A percentile compares a stretch with the other conserved stretches of the same genome.
Conservation (phyloP, 2,888 invertebrate genomes). For the Chloroclystis v-ata region DNA sequence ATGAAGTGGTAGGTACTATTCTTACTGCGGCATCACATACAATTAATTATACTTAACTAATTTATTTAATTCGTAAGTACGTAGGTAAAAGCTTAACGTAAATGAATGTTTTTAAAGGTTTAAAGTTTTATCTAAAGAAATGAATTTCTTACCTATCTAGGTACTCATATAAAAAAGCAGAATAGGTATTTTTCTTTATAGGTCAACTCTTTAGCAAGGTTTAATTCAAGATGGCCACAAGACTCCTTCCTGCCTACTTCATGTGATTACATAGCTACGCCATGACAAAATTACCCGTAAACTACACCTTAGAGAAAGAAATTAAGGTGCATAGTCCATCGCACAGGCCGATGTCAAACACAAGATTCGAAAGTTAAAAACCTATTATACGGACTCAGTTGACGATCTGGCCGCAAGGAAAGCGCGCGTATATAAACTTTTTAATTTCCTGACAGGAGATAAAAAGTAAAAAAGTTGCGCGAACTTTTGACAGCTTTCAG, state of each 20-base stretch:
- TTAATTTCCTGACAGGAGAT: constrained; percentile 4
- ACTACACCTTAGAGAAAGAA: not conserved
- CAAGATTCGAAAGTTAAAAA: constrained; percentile 24
- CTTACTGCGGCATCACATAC: too few species aligned
- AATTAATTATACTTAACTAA: too few species aligned
- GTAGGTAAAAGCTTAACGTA: too few species aligned
- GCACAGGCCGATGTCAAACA: not conserved
- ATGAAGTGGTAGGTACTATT: too few species aligned
- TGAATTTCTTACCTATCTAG: too few species aligned
- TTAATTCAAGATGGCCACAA: constrained; percentile 2
- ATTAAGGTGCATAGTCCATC: constrained; percentile 14
- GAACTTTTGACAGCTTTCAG: constrained; percentile 26
- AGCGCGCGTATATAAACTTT: constrained; percentile 21
- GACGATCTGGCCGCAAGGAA: not conserved
- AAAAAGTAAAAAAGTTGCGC: constrained; percentile 23
- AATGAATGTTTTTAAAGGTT: too few species aligned
- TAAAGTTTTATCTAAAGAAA: too few species aligned
- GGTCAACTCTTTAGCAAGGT: constrained; percentile 4
- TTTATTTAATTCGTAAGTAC: too few species aligned
- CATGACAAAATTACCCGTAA: not conserved
- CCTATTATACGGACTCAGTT: not conserved
- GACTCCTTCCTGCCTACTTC: not conserved
- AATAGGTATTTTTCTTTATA: not conserved
- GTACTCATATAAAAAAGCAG: too few species aligned
- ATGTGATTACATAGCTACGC: constrained; percentile 2